These are phyloP conservation scores for Brachyrhaphis roseni DNA, from an alignment of 2,797 vertebrate species.

Conservation along the genomic window DNA sequence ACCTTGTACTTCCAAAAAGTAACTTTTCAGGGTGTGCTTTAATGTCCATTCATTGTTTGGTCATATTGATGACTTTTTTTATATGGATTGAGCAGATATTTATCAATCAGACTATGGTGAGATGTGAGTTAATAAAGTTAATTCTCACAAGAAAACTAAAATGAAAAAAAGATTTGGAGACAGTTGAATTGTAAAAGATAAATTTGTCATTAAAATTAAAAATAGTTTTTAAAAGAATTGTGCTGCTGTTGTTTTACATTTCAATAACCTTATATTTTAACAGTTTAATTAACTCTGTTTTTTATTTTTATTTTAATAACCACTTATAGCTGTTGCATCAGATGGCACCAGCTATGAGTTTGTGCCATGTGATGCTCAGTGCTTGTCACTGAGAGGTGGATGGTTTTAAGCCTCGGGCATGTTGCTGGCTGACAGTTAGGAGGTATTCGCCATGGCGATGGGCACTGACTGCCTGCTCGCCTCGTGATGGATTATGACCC, in stretches of 20 bases:
- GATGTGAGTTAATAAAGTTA: background rate
- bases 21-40: background rate
- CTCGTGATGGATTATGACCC: slow-evolving; percentile 75
- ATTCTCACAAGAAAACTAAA: background rate
- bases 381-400: slow-evolving; percentile 57
- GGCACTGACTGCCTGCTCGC: slow-evolving; percentile 52
- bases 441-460: slow-evolving; percentile 55
- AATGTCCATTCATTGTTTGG: background rate
- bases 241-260: background rate
- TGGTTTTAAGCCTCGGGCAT: slow-evolving; percentile 57
- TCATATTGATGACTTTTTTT: background rate
- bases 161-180: background rate
- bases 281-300: background rate
- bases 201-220: background rate
- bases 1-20: background rate
- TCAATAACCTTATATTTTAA: background rate
- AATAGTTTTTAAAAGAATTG: background rate
- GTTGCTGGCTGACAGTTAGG: slow-evolving; percentile 59
- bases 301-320: background rate
- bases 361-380: slow-evolving; percentile 35
- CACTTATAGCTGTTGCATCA: no score
- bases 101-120: background rate
- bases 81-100: background rate
- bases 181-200: background rate
- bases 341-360: slow-evolving; percentile 11